Percentiles rank a stretch among this genome's conserved stretches.
Evolutionary conservation across 2,888 invertebrate genomes (phyloP).

Genomic region (Sinopyrophorus schimmeli): DNA sequence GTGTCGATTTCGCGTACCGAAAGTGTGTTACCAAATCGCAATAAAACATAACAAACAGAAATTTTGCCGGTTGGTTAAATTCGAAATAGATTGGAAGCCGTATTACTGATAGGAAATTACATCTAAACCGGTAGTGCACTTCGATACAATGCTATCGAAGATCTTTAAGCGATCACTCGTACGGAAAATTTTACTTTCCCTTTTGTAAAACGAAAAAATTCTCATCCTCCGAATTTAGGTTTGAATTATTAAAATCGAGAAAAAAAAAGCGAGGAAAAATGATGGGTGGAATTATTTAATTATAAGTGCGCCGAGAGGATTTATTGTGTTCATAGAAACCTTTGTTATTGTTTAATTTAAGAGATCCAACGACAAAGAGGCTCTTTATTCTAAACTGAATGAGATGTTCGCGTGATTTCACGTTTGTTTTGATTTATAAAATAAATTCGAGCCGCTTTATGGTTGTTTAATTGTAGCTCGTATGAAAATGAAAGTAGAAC

Average conservation of each 20-base stretch:
- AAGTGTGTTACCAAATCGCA: too few species aligned
- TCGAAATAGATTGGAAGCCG: slow-evolving; percentile 3
- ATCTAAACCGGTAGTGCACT: slow-evolving; percentile 10
- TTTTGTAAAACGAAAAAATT: too few species aligned
- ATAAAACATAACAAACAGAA: too few species aligned
- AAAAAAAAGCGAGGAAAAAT: too few species aligned
- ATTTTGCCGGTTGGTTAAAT: background rate
- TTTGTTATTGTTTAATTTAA: slow-evolving; percentile 12
- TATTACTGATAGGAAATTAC: slow-evolving; percentile 8
- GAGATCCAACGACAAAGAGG: slow-evolving; percentile 11
- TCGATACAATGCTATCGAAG: slow-evolving; percentile 12
- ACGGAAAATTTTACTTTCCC: slow-evolving; percentile 17
- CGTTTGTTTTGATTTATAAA: slow-evolving; percentile 15
- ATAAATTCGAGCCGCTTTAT: slow-evolving; percentile 5
- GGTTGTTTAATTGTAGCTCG: slow-evolving; percentile 6
- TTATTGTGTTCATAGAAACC: slow-evolving; percentile 4
- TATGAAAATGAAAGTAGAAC: slow-evolving; percentile 13
- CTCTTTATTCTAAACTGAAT: slow-evolving; percentile 6
- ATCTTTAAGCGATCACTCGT: slow-evolving; percentile 3
- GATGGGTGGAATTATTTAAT: too few species aligned
- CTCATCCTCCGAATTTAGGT: too few species aligned
- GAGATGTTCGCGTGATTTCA: slow-evolving; percentile 15
- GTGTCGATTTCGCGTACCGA: too few species aligned
- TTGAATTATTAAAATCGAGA: too few species aligned
- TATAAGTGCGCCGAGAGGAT: background rate